Percentiles rank a stretch among this genome's conserved stretches.
Conservation (phyloP, 2,888 invertebrate genomes). For the Napeogenes inachia region DNA sequence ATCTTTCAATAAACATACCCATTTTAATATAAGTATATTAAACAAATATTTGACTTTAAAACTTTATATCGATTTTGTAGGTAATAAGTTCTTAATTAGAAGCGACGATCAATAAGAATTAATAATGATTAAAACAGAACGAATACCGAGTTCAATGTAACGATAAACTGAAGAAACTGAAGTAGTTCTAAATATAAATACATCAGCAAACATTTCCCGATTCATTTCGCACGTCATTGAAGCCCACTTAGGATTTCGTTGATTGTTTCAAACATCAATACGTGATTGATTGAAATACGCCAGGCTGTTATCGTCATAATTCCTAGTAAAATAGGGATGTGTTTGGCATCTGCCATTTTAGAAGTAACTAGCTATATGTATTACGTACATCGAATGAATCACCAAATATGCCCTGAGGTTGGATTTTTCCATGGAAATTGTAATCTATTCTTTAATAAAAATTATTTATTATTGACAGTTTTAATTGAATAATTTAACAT, state of each 20-base stretch:
- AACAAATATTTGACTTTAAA: no score
- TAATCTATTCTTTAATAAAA: neutral
- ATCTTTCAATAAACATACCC: no score
- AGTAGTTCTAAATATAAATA: constrained; percentile 15
- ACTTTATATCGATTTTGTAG: no score
- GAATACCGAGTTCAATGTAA: neutral
- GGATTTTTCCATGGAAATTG: constrained; percentile 16
- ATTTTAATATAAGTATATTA: no score
- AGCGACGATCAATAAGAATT: neutral
- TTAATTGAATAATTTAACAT: constrained; percentile 6
- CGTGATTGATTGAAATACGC: neutral
- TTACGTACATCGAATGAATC: neutral
- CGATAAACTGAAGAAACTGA: neutral
- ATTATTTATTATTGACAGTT: neutral
- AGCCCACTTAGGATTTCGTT: constrained; percentile 25
- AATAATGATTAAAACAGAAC: neutral
- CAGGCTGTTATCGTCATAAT: neutral
- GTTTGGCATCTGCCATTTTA: constrained; percentile 4
- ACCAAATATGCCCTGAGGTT: neutral
- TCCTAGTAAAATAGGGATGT: neutral
- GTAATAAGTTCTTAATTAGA: no score
- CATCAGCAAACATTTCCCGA: constrained; percentile 17
- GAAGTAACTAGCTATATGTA: neutral
- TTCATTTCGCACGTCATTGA: constrained; percentile 29
- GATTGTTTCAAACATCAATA: constrained; percentile 16